phyloP scores from a whole-genome alignment of 2,113 vertebrate species.

The Plotosus lineatus region DNA sequence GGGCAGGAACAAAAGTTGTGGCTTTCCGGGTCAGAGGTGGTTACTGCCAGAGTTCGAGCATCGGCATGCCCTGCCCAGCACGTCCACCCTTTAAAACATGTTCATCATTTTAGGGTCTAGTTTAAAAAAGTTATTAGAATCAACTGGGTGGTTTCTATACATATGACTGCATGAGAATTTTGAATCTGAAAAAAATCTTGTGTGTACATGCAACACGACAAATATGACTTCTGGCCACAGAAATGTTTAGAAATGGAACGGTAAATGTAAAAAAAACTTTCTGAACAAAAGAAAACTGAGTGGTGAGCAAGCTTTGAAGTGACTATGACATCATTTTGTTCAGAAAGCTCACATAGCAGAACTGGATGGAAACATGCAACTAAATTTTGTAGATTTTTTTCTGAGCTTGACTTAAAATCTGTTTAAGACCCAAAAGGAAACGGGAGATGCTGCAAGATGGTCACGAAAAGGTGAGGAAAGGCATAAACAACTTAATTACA shows the following conservation, averaged over 20 bases:
- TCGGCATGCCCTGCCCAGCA: conserved; percentile 3
- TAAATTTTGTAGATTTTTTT: neutral
- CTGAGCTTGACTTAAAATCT: neutral
- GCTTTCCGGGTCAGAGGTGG: conserved; percentile 36
- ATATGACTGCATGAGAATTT: neutral
- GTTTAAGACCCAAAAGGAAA: neutral
- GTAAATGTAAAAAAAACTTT: neutral
- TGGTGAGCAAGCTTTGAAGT: neutral
- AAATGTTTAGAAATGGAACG: neutral
- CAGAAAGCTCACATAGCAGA: neutral
- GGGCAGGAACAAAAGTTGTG: conserved; percentile 27
- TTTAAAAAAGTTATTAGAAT: neutral
- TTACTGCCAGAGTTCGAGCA: conserved; percentile 18
- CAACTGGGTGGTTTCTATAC: neutral
- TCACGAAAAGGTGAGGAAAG: neutral
- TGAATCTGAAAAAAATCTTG: neutral
- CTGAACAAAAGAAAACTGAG: neutral
- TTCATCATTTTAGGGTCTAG: neutral
- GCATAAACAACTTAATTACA: neutral
- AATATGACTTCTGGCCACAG: neutral
- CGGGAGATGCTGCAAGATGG: neutral
- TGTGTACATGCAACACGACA: neutral
- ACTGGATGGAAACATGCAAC: neutral
- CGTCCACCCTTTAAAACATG: neutral
- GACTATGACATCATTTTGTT: neutral